Conservation (phyloP, 2,888 invertebrate genomes). For the Synergus itoensis region DNA sequence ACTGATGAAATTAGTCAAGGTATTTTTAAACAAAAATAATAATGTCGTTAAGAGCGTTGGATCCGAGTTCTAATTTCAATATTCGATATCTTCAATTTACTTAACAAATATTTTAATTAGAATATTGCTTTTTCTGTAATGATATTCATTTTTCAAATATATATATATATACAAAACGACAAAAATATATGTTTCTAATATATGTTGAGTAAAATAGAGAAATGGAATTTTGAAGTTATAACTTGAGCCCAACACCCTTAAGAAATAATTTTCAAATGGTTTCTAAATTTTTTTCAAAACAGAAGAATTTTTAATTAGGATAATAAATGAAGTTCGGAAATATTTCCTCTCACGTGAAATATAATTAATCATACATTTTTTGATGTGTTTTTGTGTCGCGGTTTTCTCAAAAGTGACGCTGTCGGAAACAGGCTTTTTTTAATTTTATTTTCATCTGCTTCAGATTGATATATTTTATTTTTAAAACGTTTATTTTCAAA, state of each 20-base stretch:
- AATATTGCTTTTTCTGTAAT: too few relatives aligned
- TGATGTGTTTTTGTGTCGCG: neutral
- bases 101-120: too few relatives aligned
- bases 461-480: neutral
- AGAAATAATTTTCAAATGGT: neutral
- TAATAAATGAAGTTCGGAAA: neutral
- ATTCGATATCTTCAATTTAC: neutral
- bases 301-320: neutral
- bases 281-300: neutral
- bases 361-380: conserved; percentile 31
- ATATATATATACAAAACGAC: too few relatives aligned
- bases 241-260: neutral
- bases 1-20: neutral
- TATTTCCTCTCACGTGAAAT: neutral
- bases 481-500: neutral
- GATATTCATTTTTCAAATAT: too few relatives aligned
- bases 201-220: too few relatives aligned
- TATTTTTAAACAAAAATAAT: neutral
- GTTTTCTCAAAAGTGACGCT: neutral
- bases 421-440: neutral
- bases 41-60: neutral
- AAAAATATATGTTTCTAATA: too few relatives aligned
- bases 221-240: too few relatives aligned
- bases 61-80: neutral
- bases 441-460: too few relatives aligned